phyloP scores from a whole-genome alignment of 2,113 vertebrate species.

The Bothrops jararaca region DNA sequence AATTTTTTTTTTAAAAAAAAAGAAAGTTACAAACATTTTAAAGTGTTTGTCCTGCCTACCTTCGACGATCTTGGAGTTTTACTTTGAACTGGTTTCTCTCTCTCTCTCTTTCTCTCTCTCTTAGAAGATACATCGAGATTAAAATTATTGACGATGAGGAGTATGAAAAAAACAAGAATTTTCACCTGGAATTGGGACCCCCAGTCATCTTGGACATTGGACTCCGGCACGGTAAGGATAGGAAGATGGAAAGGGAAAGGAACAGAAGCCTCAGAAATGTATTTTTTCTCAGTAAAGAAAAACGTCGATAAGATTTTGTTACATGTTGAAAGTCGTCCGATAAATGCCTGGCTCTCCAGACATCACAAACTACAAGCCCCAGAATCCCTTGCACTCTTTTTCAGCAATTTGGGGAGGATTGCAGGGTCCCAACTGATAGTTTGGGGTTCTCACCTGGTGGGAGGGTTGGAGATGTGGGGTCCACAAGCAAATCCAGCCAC shows the following conservation, averaged over 20 bases:
- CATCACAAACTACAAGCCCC: no score
- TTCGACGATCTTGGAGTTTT: not conserved
- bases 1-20: not conserved
- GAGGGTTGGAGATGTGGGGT: no score
- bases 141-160: slow-evolving; percentile 84
- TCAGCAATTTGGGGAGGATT: no score
- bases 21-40: not conserved
- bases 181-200: slow-evolving; percentile 76
- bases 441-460: no score
- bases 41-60: not conserved
- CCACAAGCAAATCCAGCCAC: not conserved
- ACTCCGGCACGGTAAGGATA: slow-evolving; percentile 71
- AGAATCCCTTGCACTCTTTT: no score
- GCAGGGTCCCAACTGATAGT: no score
- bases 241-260: slow-evolving; percentile 18
- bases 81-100: not conserved
- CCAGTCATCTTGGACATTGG: slow-evolving; percentile 77
- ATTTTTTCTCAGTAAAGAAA: no score
- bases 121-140: slow-evolving; percentile 79
- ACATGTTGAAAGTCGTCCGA: no score
- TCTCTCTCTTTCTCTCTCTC: not conserved
- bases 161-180: slow-evolving; percentile 85
- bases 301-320: no score
- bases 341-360: no score
- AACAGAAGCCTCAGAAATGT: not conserved